phyloP scores from a whole-genome alignment of 1,140 invertebrate species.

The Drusus annulatus region DNA sequence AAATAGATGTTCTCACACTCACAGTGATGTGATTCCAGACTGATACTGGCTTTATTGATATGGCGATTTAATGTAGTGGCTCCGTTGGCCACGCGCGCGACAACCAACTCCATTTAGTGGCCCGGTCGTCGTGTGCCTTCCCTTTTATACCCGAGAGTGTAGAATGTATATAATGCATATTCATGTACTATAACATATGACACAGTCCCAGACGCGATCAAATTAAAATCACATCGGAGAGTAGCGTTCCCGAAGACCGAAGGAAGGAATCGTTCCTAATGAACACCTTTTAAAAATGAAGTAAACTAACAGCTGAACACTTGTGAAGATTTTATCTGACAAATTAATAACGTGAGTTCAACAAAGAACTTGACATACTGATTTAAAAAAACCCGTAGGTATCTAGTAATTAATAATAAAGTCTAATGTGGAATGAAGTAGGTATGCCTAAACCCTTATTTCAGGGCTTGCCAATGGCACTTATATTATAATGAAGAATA shows the following conservation, averaged over 20 bases:
- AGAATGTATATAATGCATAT: constrained; percentile 27
- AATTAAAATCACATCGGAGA: constrained; percentile 1
- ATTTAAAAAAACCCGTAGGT: not conserved
- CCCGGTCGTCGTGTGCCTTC: not conserved
- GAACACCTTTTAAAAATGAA: too few relatives aligned
- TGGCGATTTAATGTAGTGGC: not conserved
- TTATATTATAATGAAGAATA: too few relatives aligned
- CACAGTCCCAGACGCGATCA: not conserved
- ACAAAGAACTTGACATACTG: too few relatives aligned
- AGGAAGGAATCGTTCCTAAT: too few relatives aligned
- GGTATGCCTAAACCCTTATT: not conserved
- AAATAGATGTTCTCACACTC: constrained; percentile 1
- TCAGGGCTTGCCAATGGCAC: too few relatives aligned
- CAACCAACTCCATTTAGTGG: constrained; percentile 1
- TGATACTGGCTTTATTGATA: not conserved
- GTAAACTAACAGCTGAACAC: too few relatives aligned
- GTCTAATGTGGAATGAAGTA: not conserved
- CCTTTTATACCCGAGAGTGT: constrained; percentile 18
- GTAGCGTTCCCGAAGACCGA: too few relatives aligned
- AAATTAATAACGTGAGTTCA: too few relatives aligned
- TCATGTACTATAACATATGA: not conserved
- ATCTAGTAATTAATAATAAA: not conserved
- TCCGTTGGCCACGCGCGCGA: not conserved
- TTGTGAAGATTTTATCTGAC: too few relatives aligned
- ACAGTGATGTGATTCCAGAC: not conserved